Base-by-base conservation (phyloP, 2,888 invertebrate species). In the Lochmaea crataegi region DNA sequence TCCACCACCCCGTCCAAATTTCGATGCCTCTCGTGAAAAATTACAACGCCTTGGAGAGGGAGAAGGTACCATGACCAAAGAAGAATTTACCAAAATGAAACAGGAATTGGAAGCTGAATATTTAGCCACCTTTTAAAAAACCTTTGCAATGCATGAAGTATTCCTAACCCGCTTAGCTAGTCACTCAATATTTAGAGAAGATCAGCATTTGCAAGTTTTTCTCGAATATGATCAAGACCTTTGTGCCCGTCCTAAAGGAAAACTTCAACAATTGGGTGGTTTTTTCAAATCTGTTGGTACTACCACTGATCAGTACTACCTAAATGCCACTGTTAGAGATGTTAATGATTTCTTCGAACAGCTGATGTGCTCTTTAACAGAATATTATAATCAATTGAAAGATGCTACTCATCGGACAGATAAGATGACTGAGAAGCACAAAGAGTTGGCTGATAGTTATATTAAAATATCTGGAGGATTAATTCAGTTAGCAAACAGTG, bases 71-170 rank as follows among this genome's bases (percentile, higher is more conserved):
- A 97, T 99, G 93, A 99, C 99, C 0, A 94, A 97, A 82, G 99
- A 99, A 85, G 99, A 99, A 87, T 99, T 99, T 86, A 93, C 94
- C 68, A 99, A 99, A 89, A 99, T 99, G 99, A 99, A 99, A 87
- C 96, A 98, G 84, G 99, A 99, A 87, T 88, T 99, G 42, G 99
- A 99, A 89, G 98, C 98, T 32, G 99, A 99, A 89, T 99, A 99
- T 86, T 89, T 99, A 82, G 99, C 99, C 0, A 99, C 98, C 1
- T 99, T 99, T 88, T 99, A 99, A 89, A 99, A 99, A 89, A 99
- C 99, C 0, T 99, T 99, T 41, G 99, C 99, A 0, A 99, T 99
- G 99, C 99, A 99, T 86, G 99, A 99, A 87, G 98, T 99, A 99
- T 87, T n/a, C n/a, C n/a, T n/a, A n/a, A n/a, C n/a, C n/a, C n/a